These are phyloP conservation scores for Drosophila paracracens DNA, from an alignment of 2,888 invertebrate genomes.

Conservation along the genomic window DNA sequence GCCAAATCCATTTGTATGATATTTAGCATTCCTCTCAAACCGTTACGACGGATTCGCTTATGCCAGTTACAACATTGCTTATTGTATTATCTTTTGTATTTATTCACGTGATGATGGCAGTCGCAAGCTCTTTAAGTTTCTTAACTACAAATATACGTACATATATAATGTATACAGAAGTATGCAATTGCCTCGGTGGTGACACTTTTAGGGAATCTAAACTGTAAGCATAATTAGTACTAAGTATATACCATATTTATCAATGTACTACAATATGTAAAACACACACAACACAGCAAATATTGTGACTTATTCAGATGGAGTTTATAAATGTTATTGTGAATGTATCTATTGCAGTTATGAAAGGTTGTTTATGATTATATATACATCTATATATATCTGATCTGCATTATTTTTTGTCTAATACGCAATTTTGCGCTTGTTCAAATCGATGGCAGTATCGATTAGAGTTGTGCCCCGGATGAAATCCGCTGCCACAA, in stretches of 20 bases:
- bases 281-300: conserved; percentile 7
- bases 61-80: conserved; percentile 28
- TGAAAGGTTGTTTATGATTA: background rate
- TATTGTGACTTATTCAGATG: conserved; percentile 40
- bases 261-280: conserved; percentile 28
- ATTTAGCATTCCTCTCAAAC: conserved; percentile 56
- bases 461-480: conserved; percentile 87
- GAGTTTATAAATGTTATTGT: conserved; percentile 48
- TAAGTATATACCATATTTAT: conserved; percentile 35
- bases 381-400: background rate
- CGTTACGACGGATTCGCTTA: conserved; percentile 20
- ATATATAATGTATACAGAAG: background rate
- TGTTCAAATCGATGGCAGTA: conserved; percentile 83
- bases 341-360: conserved; percentile 13
- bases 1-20: conserved; percentile 50
- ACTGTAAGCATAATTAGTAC: conserved; percentile 33
- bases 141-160: conserved; percentile 12
- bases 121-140: conserved; percentile 35
- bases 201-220: conserved; percentile 69
- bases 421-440: conserved; percentile 63
- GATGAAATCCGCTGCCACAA: conserved; percentile 88
- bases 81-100: conserved; percentile 55
- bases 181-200: conserved; percentile 48
- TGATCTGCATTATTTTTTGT: background rate
- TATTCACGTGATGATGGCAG: conserved; percentile 47